phyloP scores from a whole-genome alignment of 2,888 invertebrate species.

The Agonum fuliginosum region DNA sequence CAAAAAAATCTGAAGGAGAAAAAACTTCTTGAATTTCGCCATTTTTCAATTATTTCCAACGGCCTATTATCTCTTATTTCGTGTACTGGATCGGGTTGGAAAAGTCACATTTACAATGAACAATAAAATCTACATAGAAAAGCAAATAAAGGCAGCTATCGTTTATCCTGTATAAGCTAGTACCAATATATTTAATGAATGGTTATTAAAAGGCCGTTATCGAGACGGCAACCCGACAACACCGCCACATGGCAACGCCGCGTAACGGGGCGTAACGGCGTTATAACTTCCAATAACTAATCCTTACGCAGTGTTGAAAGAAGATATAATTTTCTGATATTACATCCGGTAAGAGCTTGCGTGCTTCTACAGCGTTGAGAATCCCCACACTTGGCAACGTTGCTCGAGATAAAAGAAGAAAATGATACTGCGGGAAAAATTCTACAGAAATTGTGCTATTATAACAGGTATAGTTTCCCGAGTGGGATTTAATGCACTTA shows the following conservation, averaged over 20 bases:
- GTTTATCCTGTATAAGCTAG: no score
- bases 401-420: not conserved
- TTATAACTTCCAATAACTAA: slow-evolving; percentile 30
- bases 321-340: slow-evolving; percentile 53
- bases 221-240: not conserved
- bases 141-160: no score
- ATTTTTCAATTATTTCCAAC: no score
- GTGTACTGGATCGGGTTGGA: no score
- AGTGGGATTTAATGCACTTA: no score
- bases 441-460: not conserved
- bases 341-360: slow-evolving; percentile 38
- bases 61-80: no score
- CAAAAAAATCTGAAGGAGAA: no score
- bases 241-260: not conserved
- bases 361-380: slow-evolving; percentile 23
- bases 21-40: no score
- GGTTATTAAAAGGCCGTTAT: slow-evolving; percentile 7
- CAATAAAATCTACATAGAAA: no score
- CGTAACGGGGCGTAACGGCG: not conserved
- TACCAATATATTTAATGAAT: slow-evolving; percentile 14
- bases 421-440: slow-evolving; percentile 10
- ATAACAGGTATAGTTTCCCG: not conserved
- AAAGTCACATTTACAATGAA: no score
- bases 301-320: slow-evolving; percentile 48
- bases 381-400: slow-evolving; percentile 30